Percentiles rank a stretch among this genome's conserved stretches.
phyloP scores from a whole-genome alignment of 2,888 invertebrate species.

The Synergus japonicus region DNA sequence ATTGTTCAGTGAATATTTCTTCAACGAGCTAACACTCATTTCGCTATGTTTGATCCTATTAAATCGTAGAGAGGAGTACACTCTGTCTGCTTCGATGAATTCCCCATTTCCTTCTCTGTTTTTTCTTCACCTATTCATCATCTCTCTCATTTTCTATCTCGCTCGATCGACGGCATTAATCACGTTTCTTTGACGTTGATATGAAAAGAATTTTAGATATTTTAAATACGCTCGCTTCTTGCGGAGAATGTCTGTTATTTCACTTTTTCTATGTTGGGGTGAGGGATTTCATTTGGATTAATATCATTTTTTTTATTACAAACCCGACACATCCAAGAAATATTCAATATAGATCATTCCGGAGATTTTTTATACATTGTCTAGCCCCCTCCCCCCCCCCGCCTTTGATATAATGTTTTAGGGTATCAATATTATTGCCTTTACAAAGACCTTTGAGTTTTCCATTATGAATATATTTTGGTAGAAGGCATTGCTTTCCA shows the following conservation, averaged over 20 bases:
- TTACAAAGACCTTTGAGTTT: too few species aligned
- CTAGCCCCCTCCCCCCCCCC: too few species aligned
- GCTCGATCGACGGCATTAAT: slow-evolving; percentile 37
- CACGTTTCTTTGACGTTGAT: slow-evolving; percentile 34
- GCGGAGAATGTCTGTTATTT: slow-evolving; percentile 28
- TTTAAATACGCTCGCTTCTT: slow-evolving; percentile 38
- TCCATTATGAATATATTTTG: too few species aligned
- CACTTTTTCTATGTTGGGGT: slow-evolving; percentile 2
- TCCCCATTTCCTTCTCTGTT: slow-evolving; percentile 9
- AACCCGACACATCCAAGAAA: background rate
- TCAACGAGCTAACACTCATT: slow-evolving; percentile 54
- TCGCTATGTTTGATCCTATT: slow-evolving; percentile 56
- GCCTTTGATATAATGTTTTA: too few species aligned
- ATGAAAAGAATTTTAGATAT: slow-evolving; percentile 39
- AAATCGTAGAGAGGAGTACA: slow-evolving; percentile 45
- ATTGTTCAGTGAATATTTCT: slow-evolving; percentile 49
- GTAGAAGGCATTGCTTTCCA: too few species aligned
- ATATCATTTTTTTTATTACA: background rate
- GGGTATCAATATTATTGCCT: too few species aligned
- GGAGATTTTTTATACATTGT: background rate
- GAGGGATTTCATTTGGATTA: slow-evolving; percentile 37
- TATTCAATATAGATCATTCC: background rate
- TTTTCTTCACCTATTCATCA: slow-evolving; percentile 4
- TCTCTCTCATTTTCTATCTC: slow-evolving; percentile 25
- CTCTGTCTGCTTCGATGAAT: slow-evolving; percentile 39